Percentiles rank a stretch among this genome's conserved stretches.
phyloP scores from a whole-genome alignment of 1,140 invertebrate species.

The Drosophila lacertosa region DNA sequence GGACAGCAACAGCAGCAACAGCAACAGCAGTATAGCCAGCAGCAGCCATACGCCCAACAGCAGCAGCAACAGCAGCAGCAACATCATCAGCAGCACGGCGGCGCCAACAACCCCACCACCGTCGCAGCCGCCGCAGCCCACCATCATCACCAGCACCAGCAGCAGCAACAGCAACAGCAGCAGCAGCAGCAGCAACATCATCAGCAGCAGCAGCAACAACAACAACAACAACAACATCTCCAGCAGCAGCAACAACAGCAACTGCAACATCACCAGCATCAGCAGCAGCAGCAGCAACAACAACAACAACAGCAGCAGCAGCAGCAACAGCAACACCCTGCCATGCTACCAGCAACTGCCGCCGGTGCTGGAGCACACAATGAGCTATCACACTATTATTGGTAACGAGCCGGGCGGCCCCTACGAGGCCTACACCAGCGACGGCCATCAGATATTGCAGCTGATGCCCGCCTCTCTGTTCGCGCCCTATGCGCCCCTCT shows the following conservation, averaged over 20 bases:
- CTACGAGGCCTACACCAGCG: conserved; percentile 47
- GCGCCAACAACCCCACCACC: conserved; percentile 19
- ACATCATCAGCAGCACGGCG: conserved; percentile 19
- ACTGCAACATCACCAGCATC: conserved; percentile 52
- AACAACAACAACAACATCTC: conserved; percentile 67
- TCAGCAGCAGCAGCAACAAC: conserved; percentile 56
- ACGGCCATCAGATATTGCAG: conserved; percentile 73
- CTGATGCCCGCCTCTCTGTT: conserved; percentile 64
- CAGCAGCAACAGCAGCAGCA: conserved; percentile 42
- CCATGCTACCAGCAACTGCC: conserved; percentile 82
- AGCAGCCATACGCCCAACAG: conserved; percentile 21
- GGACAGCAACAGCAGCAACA: conserved; percentile 31
- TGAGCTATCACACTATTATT: conserved; percentile 84
- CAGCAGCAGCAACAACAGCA: conserved; percentile 70
- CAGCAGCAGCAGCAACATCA: conserved; percentile 52
- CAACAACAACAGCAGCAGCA: conserved; percentile 50
- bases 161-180: conserved; percentile 51
- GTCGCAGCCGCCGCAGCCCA: conserved; percentile 40
- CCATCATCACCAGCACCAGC: conserved; percentile 46
- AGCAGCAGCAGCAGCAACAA: conserved; percentile 64
- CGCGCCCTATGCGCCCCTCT: conserved; percentile 56
- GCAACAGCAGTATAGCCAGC: conserved; percentile 37
- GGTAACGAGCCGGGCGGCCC: conserved; percentile 58
- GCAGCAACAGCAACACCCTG: conserved; percentile 64
- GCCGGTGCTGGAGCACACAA: conserved; percentile 79